Base-by-base conservation (phyloP, 2,797 vertebrate genomes). In the Artibeus lituratus region DNA sequence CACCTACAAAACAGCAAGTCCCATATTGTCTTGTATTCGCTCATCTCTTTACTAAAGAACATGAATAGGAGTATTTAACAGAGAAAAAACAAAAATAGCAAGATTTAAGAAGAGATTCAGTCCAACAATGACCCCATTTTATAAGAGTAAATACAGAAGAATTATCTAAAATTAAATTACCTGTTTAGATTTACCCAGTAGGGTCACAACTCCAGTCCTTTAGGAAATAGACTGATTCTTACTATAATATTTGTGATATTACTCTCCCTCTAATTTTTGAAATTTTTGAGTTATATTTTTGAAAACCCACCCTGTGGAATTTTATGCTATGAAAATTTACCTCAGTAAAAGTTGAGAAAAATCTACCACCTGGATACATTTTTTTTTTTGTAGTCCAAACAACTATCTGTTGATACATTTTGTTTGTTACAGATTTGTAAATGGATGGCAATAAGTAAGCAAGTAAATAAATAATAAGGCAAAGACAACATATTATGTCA, bases 271-370 rank as follows among this genome's bases (percentile, higher is more conserved):
- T 37, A 51, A 65, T 49, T n/a, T n/a, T n/a, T n/a, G n/a, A n/a
- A n/a, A n/a, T n/a, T n/a, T n/a, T n/a, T n/a, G n/a, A n/a, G n/a
- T n/a, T n/a, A n/a, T n/a, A n/a, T n/a, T n/a, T n/a, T n/a, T n/a
- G n/a, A n/a, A n/a, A n/a, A 76, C 73, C 32, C 67, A 84, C n/a
- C 39, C 73, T 42, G 15, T 81, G 15, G 26, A 96, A 87, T 87
- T 94, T 96, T 95, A 78, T 10, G 12, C 21, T 78, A 76, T 44
- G 55, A 77, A 93, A 92, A 95, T 90, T 84, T 77, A 73, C 22
- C 51, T 95, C 37, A 69, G 44, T 90, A 53, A 93, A 94, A 42
- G 82, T 32, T 65, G 73, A 90, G 67, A 44, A 94, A 89, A 92
- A 76, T 42, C 67, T 94, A 95, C 62, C 55, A 86, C 5, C 12